These are phyloP conservation scores for Xanthia togata DNA, from an alignment of 2,888 invertebrate species.

Conservation along the genomic window DNA sequence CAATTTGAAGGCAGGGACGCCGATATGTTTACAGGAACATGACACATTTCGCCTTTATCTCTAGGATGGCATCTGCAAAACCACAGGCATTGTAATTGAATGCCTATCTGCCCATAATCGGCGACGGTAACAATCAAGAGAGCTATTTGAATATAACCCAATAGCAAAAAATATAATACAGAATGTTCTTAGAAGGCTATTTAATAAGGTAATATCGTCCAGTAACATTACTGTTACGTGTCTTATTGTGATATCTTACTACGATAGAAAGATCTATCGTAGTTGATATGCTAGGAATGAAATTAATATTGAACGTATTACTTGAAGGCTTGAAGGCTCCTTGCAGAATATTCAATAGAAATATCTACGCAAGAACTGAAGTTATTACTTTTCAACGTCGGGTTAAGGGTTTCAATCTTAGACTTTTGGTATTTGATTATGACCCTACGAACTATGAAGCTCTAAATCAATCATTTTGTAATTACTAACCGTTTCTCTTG, in stretches of 20 bases:
- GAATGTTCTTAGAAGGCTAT: neutral
- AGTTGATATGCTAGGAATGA: constrained; percentile 13
- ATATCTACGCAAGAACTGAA: neutral
- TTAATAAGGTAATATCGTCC: neutral
- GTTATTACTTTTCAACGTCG: constrained; percentile 21
- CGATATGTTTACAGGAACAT: no score
- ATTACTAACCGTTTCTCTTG: neutral
- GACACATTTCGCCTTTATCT: neutral
- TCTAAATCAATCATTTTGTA: neutral
- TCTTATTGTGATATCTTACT: constrained; percentile 6
- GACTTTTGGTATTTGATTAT: neutral
- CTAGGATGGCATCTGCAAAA: neutral
- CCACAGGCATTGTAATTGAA: neutral
- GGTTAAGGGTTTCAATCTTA: neutral
- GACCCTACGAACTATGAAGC: neutral
- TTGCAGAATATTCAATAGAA: constrained; percentile 3
- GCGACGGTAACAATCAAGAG: neutral
- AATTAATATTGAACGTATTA: constrained; percentile 18
- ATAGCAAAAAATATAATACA: neutral
- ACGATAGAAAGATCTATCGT: no score
- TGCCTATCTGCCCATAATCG: neutral
- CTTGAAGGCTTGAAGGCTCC: neutral
- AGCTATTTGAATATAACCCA: neutral
- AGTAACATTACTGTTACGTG: neutral
- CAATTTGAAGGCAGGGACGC: neutral